A percentile compares a stretch with the other conserved stretches of the same genome.
These are phyloP conservation scores for Carettochelys insculpta DNA, from an alignment of 2,113 vertebrate species.

Conservation along the genomic window DNA sequence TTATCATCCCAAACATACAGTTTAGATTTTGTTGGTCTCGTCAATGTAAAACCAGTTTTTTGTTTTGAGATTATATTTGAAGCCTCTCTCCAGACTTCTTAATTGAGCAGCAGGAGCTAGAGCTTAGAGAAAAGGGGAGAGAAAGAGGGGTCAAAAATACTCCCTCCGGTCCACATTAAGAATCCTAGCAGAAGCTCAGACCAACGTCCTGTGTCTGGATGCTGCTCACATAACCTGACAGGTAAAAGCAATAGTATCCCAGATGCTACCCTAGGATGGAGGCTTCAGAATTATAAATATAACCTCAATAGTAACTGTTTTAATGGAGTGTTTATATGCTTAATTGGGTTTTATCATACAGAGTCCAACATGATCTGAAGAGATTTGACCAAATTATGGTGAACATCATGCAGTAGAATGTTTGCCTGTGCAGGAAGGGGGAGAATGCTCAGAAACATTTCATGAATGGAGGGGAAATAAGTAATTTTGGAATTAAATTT, in stretches of 20 bases:
- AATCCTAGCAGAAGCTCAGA: not conserved
- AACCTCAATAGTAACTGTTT: not conserved
- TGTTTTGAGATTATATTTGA: not conserved
- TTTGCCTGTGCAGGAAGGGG: not conserved
- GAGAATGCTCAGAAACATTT: not conserved
- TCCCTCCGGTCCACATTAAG: not conserved
- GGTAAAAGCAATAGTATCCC: not conserved
- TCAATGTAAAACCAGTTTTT: not conserved
- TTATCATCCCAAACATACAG: not conserved
- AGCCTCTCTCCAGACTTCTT: not conserved
- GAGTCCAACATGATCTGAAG: not conserved
- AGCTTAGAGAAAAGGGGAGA: not conserved
- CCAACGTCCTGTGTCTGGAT: not conserved
- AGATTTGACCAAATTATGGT: not conserved
- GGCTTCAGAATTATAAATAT: not conserved
- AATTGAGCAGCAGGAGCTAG: not conserved
- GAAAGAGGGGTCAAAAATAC: not conserved
- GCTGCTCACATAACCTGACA: not conserved
- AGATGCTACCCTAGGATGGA: not conserved
- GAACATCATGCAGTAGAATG: not conserved
- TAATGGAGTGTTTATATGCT: not conserved
- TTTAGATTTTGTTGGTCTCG: not conserved
- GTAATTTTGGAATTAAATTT: not conserved
- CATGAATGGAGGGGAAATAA: not conserved
- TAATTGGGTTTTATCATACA: not conserved